These are phyloP conservation scores for Harpegnathos saltator DNA, from an alignment of 1,140 invertebrate species.

Conservation along the genomic window DNA sequence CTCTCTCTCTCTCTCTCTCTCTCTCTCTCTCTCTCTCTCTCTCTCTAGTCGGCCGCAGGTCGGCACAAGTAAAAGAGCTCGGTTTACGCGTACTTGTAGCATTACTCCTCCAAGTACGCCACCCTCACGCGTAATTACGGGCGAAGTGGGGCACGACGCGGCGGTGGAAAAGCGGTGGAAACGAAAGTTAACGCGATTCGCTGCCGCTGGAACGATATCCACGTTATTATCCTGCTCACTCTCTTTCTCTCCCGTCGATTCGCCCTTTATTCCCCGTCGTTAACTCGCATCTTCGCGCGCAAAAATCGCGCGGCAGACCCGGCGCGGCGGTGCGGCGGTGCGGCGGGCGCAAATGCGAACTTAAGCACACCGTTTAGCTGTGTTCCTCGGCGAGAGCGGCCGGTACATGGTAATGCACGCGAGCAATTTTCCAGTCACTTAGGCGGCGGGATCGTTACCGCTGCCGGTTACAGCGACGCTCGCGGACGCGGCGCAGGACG, in stretches of 20 bases:
- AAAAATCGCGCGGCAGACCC: background rate
- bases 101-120: too few species aligned
- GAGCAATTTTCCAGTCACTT: constrained; percentile 68
- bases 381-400: background rate
- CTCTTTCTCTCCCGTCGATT: background rate
- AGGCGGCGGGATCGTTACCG: constrained; percentile 56
- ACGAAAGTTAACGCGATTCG: background rate
- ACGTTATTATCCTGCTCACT: background rate
- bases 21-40: too few species aligned
- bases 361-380: constrained; percentile 37
- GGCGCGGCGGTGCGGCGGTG: too few species aligned
- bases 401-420: constrained; percentile 44
- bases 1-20: too few species aligned
- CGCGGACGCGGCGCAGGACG: constrained; percentile 5
- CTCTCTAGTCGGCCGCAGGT: too few species aligned
- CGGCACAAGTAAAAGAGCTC: too few species aligned
- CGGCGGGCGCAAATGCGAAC: constrained; percentile 20
- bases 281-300: constrained; percentile 7
- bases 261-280: constrained; percentile 17
- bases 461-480: constrained; percentile 31
- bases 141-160: too few species aligned
- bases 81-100: too few species aligned
- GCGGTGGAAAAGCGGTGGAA: background rate
- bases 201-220: background rate
- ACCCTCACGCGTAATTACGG: too few species aligned